A percentile compares a stretch with the other conserved stretches of the same genome.
These are phyloP conservation scores for Hypsibius dujardini DNA, from an alignment of 1,140 invertebrate species.

Conservation along the genomic window DNA sequence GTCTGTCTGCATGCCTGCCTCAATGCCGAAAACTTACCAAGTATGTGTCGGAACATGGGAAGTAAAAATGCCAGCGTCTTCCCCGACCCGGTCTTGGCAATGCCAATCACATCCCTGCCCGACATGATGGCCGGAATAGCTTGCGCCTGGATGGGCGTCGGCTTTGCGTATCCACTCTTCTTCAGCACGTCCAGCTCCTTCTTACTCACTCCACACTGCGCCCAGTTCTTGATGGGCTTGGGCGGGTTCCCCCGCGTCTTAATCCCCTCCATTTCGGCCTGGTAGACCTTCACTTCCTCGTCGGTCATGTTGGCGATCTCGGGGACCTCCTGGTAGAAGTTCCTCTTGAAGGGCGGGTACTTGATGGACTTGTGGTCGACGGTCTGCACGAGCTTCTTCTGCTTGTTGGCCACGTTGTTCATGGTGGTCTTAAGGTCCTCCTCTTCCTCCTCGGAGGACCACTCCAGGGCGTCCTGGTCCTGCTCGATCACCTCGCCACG, in stretches of 20 bases:
- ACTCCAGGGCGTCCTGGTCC: slow-evolving; percentile 88
- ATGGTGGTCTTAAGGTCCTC: slow-evolving; percentile 83
- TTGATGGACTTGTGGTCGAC: slow-evolving; percentile 61
- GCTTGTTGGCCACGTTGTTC: slow-evolving; percentile 64
- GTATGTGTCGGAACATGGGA: slow-evolving; percentile 93
- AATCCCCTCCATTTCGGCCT: slow-evolving; percentile 47
- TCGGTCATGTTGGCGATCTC: slow-evolving; percentile 71
- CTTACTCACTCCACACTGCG: slow-evolving; percentile 90
- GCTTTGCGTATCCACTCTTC: slow-evolving; percentile 23
- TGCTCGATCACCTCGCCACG: slow-evolving; percentile 89
- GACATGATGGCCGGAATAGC: slow-evolving; percentile 37
- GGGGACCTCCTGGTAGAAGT: slow-evolving; percentile 88
- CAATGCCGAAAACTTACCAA: too few relatives aligned
- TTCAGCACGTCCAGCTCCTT: slow-evolving; percentile 81
- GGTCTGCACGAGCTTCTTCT: slow-evolving; percentile 63
- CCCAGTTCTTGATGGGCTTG: slow-evolving; percentile 89
- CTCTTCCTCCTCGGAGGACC: slow-evolving; percentile 87
- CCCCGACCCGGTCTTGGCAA: slow-evolving; percentile 51
- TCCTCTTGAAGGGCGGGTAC: slow-evolving; percentile 76
- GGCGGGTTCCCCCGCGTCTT: slow-evolving; percentile 51
- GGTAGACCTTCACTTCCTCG: slow-evolving; percentile 68
- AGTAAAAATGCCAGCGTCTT: slow-evolving; percentile 95
- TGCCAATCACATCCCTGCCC: slow-evolving; percentile 37
- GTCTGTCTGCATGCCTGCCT: too few relatives aligned
- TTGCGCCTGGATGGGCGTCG: slow-evolving; percentile 33